Conservation (phyloP, 2,113 vertebrate genomes). For the Myocastor coypus region DNA sequence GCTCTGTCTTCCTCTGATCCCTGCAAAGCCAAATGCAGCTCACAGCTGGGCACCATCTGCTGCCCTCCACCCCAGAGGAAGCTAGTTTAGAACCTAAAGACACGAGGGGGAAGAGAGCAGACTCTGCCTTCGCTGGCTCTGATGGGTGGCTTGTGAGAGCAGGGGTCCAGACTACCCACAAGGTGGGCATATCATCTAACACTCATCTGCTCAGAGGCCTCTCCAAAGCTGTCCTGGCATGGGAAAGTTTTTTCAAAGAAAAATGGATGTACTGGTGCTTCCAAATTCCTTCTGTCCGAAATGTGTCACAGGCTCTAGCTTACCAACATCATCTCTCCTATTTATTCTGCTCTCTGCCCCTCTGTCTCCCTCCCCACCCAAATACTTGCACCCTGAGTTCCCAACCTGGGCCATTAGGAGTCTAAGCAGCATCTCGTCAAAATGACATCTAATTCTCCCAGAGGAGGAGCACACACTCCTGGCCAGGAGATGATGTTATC, state of each 20-base stretch:
- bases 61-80: slow-evolving; percentile 24
- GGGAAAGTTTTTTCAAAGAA: slow-evolving; percentile 50
- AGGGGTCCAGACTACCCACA: slow-evolving; percentile 49
- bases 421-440: neutral
- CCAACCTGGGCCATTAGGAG: slow-evolving; percentile 32
- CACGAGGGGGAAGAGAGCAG: neutral
- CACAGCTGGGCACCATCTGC: slow-evolving; percentile 77
- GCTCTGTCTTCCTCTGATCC: slow-evolving; percentile 44
- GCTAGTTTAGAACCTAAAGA: slow-evolving; percentile 60
- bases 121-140: slow-evolving; percentile 15
- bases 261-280: neutral
- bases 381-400: neutral
- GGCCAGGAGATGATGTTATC: slow-evolving; percentile 74
- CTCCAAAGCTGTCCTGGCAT: neutral
- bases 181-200: slow-evolving; percentile 45
- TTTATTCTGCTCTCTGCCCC: neutral
- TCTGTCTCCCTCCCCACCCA: slow-evolving; percentile 1
- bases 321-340: neutral
- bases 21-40: slow-evolving; percentile 21
- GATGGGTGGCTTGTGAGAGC: slow-evolving; percentile 1
- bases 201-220: neutral
- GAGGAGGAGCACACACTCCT: slow-evolving; percentile 14
- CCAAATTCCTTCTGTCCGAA: neutral
- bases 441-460: slow-evolving; percentile 50
- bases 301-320: neutral